Evolutionary conservation across 2,888 invertebrate genomes (phyloP), one percentile per base, ranked within the genome.

Genomic region (Xestia rhomboidea): DNA sequence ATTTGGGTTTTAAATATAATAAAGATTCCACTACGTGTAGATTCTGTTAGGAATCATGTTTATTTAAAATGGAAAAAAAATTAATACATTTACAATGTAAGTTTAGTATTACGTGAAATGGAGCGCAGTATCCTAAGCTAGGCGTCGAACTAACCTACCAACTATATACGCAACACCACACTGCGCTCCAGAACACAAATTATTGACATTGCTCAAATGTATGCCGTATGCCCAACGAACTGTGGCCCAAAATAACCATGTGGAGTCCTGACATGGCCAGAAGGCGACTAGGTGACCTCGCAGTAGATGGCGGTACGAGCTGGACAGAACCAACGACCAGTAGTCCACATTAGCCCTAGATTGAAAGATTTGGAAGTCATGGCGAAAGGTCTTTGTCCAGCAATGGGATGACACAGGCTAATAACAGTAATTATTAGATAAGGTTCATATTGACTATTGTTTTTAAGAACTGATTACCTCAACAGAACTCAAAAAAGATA

Each of bases 41-140:
- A 64, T 80, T 80, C 63, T 80, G 1, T 8, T 64, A 46, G 8
- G 63, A 77, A 72, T 38, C 49, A 5, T 10, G 13, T 51, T 60
- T 21, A 41, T 1, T 46, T 49, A 4, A 46, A 38, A 30, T 21
- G 3, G 18, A 8, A 8, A 30, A 57, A 57, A 27, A 15, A 3
- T 7, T 8, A 4, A 18, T 18, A 57, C 0, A n/a, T n/a, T n/a
- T 11, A 27, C 7, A 7, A 18, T 7, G 27, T 27, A 18, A 27
- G 27, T 57, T 27, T 13, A n/a, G 4, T 54, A n/a, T n/a, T 11
- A 57, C 6, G 27, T 57, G 27, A 15, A 15, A 57, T 15, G n/a
- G 54, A 15, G 54, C 27, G 27, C 27, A 27, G 8, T 18, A 57
- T 7, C 2, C 15, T 57, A 27, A 7, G 2, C 15, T 57, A 27